Percentiles rank a stretch among this genome's conserved stretches.
These are phyloP conservation scores for Gymnodraco acuticeps DNA, from an alignment of 2,797 vertebrate genomes.

Conservation along the genomic window DNA sequence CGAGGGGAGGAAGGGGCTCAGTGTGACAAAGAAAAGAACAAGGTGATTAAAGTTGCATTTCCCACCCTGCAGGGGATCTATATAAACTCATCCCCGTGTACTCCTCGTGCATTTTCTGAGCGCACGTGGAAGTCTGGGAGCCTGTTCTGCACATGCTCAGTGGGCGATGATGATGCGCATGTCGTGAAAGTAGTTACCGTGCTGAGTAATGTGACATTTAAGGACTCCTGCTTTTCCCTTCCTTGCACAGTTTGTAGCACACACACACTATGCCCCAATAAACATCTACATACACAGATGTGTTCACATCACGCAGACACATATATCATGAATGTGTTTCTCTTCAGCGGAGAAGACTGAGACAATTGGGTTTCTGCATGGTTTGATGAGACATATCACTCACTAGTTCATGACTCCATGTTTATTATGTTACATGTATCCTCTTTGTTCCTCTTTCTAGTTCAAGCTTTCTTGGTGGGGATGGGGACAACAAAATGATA, in stretches of 20 bases:
- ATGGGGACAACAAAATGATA: not conserved
- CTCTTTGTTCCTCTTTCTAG: not conserved
- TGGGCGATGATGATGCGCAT: constrained; percentile 72
- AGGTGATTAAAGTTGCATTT: constrained; percentile 67
- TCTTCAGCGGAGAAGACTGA: constrained; percentile 16
- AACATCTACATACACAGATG: not conserved
- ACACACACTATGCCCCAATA: constrained; percentile 12
- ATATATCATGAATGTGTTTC: constrained; percentile 18
- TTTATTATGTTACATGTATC: not conserved
- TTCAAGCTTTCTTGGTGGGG: not conserved
- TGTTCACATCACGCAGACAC: constrained; percentile 9
- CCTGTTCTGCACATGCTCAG: constrained; percentile 76
- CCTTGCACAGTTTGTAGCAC: constrained; percentile 18
- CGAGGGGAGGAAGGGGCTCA: not conserved
- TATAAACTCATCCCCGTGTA: constrained; percentile 43
- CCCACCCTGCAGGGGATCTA: constrained; percentile 30
- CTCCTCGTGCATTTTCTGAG: constrained; percentile 52
- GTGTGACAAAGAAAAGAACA: constrained; percentile 15
- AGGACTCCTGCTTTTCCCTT: constrained; percentile 62
- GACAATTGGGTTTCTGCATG: constrained; percentile 8
- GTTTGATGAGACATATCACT: constrained; percentile 27
- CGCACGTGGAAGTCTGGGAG: constrained; percentile 65
- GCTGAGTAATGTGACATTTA: constrained; percentile 80
- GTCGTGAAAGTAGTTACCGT: constrained; percentile 66
- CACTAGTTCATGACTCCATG: constrained; percentile 21